Base-by-base conservation (phyloP, 2,888 invertebrate species). In the Maniola hyperantus region DNA sequence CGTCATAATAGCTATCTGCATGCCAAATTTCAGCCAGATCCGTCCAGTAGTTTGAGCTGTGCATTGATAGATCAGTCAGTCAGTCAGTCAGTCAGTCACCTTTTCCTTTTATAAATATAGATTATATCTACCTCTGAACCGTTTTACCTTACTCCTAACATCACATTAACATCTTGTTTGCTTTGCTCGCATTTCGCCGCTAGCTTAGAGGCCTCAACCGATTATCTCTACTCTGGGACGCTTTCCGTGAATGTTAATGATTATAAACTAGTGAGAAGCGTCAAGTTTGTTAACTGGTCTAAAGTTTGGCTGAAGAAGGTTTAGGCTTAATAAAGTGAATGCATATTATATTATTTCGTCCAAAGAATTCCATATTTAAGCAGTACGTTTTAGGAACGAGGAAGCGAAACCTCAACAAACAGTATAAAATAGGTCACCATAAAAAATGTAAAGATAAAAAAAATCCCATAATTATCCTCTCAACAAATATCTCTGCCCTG, bases 191-290 rank as follows among this genome's bases (percentile, higher is more conserved):
- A 36, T 55, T 55, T 58, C 34, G 10, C 68, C 50, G 60, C 61
- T 63, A 11, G 34, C 20, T 18, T 34, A 18, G 18, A 5, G 20
- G 55, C 63, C 54, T 15, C 44, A 46, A 20, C 13, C 44, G 39
- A 63, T 66, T 66, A 69, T 68, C 68, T 65, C 59, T 11, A 42
- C 59, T 54, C 61, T 39, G 64, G 55, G 60, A 67, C 33, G 66
- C 64, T 66, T 66, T 54, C 62, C 55, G 58, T 62, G 66, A 71
- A 68, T 68, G 64, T 65, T 71, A 71, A 70, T 70, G 64, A 70
- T 70, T 68, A 68, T 69, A 65, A 69, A 64, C 67, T 59, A 61
- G 51, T 58, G 55, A 62, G 59, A 13, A 60, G 51, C 50, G 54
- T 53, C 58, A 63, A 64, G 55, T 51, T 64, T 46, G 64, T 59